Evolutionary conservation across 2,888 invertebrate species (phyloP), one percentile per base, ranked within the genome.

Genomic region (Microplitis deprimator): DNA sequence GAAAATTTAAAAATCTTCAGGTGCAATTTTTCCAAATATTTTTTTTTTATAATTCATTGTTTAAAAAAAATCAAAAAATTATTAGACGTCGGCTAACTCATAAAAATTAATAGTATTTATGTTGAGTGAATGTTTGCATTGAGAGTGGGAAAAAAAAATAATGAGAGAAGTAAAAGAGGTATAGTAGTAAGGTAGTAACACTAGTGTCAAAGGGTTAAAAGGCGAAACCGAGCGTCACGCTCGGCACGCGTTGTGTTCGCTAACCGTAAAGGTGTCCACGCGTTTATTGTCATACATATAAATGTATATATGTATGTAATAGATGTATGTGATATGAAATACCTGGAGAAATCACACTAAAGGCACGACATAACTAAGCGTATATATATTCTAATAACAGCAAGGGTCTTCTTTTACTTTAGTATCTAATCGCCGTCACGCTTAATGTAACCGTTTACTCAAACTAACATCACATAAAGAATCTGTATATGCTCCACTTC

Each of bases 211-310:
- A 82, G 82, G 82, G 83, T 81, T 79, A 81, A 77, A 77, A 76
- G 80, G 78, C 79, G 77, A 80, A 68, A 17, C 65, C 68, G 75
- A 79, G 78, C 84, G 85, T 85, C 84, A 84, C 83, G 84, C 84
- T 81, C 78, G 82, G 85, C 86, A 86, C 86, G 84, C 85, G 85
- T 84, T 84, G 79, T 81, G 82, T 81, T 82, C 85, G 83, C 86
- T 83, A 83, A 86, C 86, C 88, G 88, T 88, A 88, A 88, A 89
- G 86, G 82, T 85, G 85, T 85, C 83, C 84, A 82, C 84, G 85
- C 82, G 39, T 73, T 60, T 72, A 64, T 50, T 50, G 50, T 50
- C 50, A 50, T 72, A 38, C 75, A 73, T 75, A 61, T 75, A 60
- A 59, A 64, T 16, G 74, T 38, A 62, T 7, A 7, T 8, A 65